These are phyloP conservation scores for Cephalopterus ornatus DNA, from an alignment of 2,113 vertebrate species.

Conservation along the genomic window DNA sequence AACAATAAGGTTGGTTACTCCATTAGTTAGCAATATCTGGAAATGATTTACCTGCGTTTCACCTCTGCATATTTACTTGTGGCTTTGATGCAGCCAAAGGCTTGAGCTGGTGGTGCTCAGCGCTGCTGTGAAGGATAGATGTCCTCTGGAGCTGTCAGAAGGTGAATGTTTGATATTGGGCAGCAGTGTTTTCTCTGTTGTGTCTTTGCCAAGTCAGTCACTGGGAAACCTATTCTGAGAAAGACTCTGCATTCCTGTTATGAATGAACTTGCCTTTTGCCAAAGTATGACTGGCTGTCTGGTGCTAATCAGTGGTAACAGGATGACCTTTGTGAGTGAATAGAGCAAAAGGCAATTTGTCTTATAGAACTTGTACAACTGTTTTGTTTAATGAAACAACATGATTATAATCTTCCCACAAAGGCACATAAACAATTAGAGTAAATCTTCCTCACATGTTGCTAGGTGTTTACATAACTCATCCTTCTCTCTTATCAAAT, in stretches of 20 bases:
- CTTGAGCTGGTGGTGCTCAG: neutral
- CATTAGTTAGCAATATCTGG: constrained; percentile 12
- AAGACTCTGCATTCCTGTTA: constrained; percentile 48
- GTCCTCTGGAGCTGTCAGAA: constrained; percentile 51
- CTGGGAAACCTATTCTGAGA: constrained; percentile 67
- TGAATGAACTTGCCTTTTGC: constrained; percentile 56
- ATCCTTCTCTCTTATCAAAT: constrained; percentile 61
- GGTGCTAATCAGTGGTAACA: constrained; percentile 63
- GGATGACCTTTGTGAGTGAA: constrained; percentile 67
- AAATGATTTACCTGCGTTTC: constrained; percentile 3
- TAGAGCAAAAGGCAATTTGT: constrained; percentile 68
- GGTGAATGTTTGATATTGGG: constrained; percentile 36
- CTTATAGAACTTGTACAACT: constrained; percentile 66
- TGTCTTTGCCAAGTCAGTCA: constrained; percentile 55
- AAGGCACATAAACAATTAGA: constrained; percentile 61
- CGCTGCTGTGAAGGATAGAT: neutral
- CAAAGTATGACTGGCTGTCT: constrained; percentile 22
- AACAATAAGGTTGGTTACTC: neutral
- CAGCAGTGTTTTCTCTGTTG: constrained; percentile 11
- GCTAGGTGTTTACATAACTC: constrained; percentile 65
- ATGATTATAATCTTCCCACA: constrained; percentile 69
- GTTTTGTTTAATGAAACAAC: constrained; percentile 70
- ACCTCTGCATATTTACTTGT: neutral
- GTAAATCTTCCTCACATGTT: constrained; percentile 67
- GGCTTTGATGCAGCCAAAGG: neutral